phyloP scores from a whole-genome alignment of 2,888 invertebrate genomes.

The Nomada lathburiana region DNA sequence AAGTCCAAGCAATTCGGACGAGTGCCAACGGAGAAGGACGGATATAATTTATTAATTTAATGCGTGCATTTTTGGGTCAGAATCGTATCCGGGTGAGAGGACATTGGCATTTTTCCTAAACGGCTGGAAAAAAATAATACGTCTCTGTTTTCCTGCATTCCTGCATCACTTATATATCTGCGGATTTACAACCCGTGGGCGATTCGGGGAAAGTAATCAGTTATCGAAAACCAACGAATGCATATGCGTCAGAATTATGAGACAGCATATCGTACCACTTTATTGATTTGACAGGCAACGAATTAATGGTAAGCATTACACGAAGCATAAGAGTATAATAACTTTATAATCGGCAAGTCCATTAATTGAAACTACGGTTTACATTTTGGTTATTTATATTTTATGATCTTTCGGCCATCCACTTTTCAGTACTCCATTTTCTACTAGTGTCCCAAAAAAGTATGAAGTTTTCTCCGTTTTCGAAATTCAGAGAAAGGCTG shows the following conservation, averaged over 20 bases:
- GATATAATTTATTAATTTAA: constrained; percentile 83
- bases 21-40: constrained; percentile 78
- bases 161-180: constrained; percentile 22
- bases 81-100: constrained; percentile 75
- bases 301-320: too few relatives aligned
- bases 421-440: too few relatives aligned
- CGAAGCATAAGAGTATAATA: too few relatives aligned
- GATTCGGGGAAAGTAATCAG: constrained; percentile 22
- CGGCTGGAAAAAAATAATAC: constrained; percentile 62
- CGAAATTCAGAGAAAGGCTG: too few relatives aligned
- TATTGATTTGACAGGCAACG: too few relatives aligned
- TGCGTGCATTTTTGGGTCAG: constrained; percentile 82
- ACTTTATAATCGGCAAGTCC: too few relatives aligned
- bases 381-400: too few relatives aligned
- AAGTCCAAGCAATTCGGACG: constrained; percentile 79
- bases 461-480: too few relatives aligned
- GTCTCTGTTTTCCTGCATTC: constrained; percentile 11
- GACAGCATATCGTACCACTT: too few relatives aligned
- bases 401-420: too few relatives aligned
- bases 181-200: constrained; percentile 30
- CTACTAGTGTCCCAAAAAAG: too few relatives aligned
- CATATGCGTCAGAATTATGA: neutral
- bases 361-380: too few relatives aligned
- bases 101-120: constrained; percentile 77
- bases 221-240: constrained; percentile 77